Conservation (phyloP, 1,140 invertebrate species). For the Drosophila takahashii region DNA sequence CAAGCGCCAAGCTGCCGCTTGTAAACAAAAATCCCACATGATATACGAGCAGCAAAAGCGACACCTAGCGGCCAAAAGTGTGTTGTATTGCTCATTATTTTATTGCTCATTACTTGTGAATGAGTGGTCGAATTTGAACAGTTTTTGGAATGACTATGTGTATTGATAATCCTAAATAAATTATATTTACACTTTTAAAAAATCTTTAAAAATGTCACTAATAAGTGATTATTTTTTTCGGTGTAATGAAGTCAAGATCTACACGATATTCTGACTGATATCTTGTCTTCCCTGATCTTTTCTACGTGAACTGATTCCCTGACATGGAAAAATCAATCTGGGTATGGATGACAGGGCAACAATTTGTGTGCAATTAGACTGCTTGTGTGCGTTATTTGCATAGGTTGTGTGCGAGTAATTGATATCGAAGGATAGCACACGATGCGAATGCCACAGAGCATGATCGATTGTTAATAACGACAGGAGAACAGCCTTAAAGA, state of each 20-base stretch:
- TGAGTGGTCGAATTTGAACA: too few species aligned
- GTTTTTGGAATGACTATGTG: too few species aligned
- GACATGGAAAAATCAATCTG: constrained; percentile 16
- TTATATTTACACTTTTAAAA: too few species aligned
- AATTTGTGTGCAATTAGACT: constrained; percentile 14
- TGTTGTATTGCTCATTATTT: too few species aligned
- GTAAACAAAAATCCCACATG: background rate
- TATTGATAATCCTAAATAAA: too few species aligned
- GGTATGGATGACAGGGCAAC: background rate
- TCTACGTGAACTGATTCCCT: constrained; percentile 1
- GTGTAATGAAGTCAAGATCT: background rate
- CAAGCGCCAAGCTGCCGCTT: constrained; percentile 23
- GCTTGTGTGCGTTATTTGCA: constrained; percentile 9
- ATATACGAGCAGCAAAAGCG: too few species aligned
- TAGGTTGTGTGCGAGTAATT: constrained; percentile 21
- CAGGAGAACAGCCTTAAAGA: background rate
- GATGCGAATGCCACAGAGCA: background rate
- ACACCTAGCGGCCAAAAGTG: too few species aligned
- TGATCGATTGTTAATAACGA: constrained; percentile 2
- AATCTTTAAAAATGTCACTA: too few species aligned
- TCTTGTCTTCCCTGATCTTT: background rate
- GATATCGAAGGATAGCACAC: constrained; percentile 9
- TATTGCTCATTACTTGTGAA: too few species aligned
- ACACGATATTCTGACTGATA: background rate
- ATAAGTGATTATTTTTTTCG: background rate